phyloP scores from a whole-genome alignment of 2,113 vertebrate genomes.

The Australoheros scitulus region DNA sequence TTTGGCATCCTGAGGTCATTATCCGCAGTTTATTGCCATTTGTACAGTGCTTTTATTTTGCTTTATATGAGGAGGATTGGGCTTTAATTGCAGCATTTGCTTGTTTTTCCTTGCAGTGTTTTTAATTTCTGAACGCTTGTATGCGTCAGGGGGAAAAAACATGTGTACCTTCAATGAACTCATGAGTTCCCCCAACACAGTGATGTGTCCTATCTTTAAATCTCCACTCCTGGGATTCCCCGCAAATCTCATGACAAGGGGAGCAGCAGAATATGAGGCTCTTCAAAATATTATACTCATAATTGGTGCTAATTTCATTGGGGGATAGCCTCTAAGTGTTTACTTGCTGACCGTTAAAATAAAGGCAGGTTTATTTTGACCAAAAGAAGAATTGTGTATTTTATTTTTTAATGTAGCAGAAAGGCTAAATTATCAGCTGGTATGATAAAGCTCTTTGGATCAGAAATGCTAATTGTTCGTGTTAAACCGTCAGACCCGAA shows the following conservation, averaged over 20 bases:
- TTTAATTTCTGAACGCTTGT: constrained; percentile 69
- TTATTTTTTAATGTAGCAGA: neutral
- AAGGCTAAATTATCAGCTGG: neutral
- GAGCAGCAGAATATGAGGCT: constrained; percentile 18
- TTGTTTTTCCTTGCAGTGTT: constrained; percentile 72
- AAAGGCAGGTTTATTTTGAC: neutral
- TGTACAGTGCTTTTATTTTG: constrained; percentile 81
- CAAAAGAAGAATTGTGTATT: neutral
- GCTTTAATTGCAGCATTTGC: constrained; percentile 74
- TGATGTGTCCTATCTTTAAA: constrained; percentile 36
- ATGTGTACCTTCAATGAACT: constrained; percentile 73
- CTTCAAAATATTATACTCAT: constrained; percentile 28
- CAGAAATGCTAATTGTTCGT: neutral
- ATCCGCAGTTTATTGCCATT: constrained; percentile 79
- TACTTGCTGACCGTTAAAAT: constrained; percentile 12
- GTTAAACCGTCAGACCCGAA: neutral
- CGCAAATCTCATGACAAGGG: constrained; percentile 23
- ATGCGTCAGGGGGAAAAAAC: constrained; percentile 41
- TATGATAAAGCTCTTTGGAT: constrained; percentile 6
- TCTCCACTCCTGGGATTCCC: constrained; percentile 26
- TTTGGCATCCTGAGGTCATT: constrained; percentile 83
- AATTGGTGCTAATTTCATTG: constrained; percentile 37
- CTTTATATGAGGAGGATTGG: constrained; percentile 78
- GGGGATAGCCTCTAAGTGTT: neutral
- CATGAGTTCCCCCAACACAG: constrained; percentile 42